Evolutionary conservation across 2,888 invertebrate genomes (phyloP).

Genomic region (Meteorus cinctellus): DNA sequence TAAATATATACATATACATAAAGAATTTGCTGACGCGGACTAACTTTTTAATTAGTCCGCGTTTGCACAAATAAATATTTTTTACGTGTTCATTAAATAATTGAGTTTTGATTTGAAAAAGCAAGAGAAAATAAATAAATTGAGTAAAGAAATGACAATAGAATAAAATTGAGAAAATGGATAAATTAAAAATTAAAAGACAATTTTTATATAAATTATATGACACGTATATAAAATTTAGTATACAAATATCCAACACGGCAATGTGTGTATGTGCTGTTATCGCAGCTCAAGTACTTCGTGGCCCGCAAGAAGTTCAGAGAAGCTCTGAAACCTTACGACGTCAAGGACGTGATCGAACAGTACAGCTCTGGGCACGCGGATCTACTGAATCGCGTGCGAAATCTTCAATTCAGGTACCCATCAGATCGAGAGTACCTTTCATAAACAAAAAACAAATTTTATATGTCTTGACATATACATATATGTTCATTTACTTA

Average conservation of each 20-base stretch:
- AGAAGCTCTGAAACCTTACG: slow-evolving; percentile 93
- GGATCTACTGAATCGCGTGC: slow-evolving; percentile 90
- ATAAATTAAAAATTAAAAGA: slow-evolving; percentile 38
- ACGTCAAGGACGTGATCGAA: slow-evolving; percentile 95
- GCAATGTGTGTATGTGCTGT: slow-evolving; percentile 52
- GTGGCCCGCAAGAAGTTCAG: slow-evolving; percentile 93
- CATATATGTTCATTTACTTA: slow-evolving; percentile 21
- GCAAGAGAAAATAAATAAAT: too few relatives aligned
- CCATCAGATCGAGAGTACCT: slow-evolving; percentile 49
- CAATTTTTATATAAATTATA: too few relatives aligned
- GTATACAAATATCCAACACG: slow-evolving; percentile 51
- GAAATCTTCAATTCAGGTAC: slow-evolving; percentile 89
- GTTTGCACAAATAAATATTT: slow-evolving; percentile 15
- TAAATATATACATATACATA: slow-evolving; percentile 7
- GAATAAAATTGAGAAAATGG: slow-evolving; percentile 23
- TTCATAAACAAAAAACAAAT: slow-evolving; percentile 20
- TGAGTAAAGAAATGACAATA: too few relatives aligned
- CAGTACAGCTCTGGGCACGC: slow-evolving; percentile 92
- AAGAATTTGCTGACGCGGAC: background rate
- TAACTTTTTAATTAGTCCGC: too few relatives aligned
- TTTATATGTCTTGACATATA: background rate
- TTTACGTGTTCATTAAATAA: slow-evolving; percentile 1
- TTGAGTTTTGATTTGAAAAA: too few relatives aligned
- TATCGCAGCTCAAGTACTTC: slow-evolving; percentile 85
- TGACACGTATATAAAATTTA: too few relatives aligned